phyloP scores from a whole-genome alignment of 2,797 vertebrate species.

The Rhinella marina region DNA sequence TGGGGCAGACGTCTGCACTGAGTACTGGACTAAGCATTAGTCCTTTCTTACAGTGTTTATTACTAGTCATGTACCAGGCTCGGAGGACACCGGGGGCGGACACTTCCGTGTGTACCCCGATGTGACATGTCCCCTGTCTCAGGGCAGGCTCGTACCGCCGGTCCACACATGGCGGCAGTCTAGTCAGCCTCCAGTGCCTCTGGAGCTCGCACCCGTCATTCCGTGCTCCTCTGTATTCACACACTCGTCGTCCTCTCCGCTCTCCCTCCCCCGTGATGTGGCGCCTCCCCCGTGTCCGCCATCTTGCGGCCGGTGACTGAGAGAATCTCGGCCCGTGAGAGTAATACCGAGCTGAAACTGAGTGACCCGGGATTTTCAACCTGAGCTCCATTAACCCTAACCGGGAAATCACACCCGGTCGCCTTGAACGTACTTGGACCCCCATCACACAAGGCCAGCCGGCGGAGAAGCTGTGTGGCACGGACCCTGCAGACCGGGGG shows the following conservation, averaged over 20 bases:
- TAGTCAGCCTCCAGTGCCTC: neutral
- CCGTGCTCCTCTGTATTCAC: neutral
- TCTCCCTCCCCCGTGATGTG: slow-evolving; percentile 39
- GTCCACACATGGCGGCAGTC: no score
- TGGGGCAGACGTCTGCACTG: no score
- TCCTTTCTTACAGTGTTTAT: no score
- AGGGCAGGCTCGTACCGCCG: no score
- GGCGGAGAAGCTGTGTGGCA: neutral
- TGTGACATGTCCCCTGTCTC: no score
- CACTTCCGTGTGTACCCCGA: no score
- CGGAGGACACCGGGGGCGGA: no score
- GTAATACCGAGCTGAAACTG: neutral
- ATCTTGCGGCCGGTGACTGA: slow-evolving; percentile 61
- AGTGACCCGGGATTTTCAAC: neutral
- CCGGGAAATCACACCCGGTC: neutral
- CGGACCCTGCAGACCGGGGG: slow-evolving; percentile 10
- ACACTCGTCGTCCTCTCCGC: neutral
- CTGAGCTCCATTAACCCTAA: neutral
- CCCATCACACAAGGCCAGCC: neutral
- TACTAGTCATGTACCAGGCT: no score
- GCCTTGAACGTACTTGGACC: neutral
- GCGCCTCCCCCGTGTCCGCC: slow-evolving; percentile 57
- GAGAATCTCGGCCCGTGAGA: slow-evolving; percentile 43
- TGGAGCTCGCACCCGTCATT: neutral
- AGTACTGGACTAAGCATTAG: no score